These are phyloP conservation scores for Galendromus occidentalis DNA, from an alignment of 1,140 invertebrate species.

Conservation along the genomic window DNA sequence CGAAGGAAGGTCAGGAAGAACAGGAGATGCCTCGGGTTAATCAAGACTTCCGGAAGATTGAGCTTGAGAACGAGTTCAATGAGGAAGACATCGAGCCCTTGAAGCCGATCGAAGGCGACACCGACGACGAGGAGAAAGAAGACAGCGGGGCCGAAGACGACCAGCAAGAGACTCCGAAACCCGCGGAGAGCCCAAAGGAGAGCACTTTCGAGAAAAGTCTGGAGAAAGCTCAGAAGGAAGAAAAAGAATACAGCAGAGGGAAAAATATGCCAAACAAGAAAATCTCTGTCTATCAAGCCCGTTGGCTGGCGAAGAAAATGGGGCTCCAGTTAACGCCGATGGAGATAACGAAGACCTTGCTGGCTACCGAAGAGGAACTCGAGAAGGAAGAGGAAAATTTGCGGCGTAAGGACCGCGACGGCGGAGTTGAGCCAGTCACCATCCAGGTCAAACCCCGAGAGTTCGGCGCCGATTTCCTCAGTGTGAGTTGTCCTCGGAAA, in stretches of 20 bases:
- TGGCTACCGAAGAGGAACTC: constrained; percentile 13
- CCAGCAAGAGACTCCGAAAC: not conserved
- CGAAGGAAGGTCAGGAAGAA: not conserved
- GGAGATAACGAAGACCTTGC: not conserved
- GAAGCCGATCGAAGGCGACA: constrained; percentile 26
- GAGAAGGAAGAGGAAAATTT: constrained; percentile 21
- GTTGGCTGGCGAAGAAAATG: constrained; percentile 1
- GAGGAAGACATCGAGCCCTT: constrained; percentile 33
- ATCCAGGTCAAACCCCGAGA: too few species aligned
- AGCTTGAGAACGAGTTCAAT: constrained; percentile 46
- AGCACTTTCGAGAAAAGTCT: too few species aligned
- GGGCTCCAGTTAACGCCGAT: not conserved
- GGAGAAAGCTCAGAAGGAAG: not conserved
- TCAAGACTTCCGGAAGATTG: constrained; percentile 16
- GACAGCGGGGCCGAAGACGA: constrained; percentile 21
- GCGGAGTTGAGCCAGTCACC: too few species aligned
- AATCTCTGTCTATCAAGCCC: not conserved
- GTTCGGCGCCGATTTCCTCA: too few species aligned
- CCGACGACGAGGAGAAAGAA: constrained; percentile 27
- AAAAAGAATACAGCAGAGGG: not conserved
- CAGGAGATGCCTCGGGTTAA: not conserved
- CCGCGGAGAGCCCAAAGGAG: not conserved
- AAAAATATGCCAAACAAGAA: not conserved
- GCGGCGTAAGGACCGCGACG: constrained; percentile 15
- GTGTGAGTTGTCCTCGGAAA: too few species aligned